These are phyloP conservation scores for Drosophila neutralis DNA, from an alignment of 2,888 invertebrate species.

Conservation along the genomic window DNA sequence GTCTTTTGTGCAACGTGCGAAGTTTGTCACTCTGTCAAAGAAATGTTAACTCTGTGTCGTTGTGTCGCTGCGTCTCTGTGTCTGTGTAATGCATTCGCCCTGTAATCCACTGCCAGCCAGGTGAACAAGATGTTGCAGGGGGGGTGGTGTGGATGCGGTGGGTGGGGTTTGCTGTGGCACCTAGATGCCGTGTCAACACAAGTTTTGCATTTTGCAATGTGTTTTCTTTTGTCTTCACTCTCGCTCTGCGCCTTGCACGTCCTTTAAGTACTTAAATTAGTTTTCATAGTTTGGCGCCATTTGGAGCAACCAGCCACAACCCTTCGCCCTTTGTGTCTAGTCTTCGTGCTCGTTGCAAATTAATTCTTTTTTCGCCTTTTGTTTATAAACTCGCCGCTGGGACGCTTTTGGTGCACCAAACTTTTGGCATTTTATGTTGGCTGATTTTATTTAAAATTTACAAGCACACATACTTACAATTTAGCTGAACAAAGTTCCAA, in stretches of 20 bases:
- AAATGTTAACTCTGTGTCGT: conserved; percentile 53
- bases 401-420: conserved; percentile 58
- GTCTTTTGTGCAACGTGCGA: conserved; percentile 72
- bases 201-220: conserved; percentile 73
- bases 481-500: conserved; percentile 29
- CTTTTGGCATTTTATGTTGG: conserved; percentile 59
- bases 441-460: conserved; percentile 68
- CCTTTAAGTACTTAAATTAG: conserved; percentile 73
- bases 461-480: conserved; percentile 44
- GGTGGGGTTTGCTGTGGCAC: conserved; percentile 9
- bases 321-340: background rate
- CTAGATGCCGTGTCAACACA: conserved; percentile 71
- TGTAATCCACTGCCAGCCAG: conserved; percentile 52
- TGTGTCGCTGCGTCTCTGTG: conserved; percentile 16
- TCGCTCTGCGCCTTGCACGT: conserved; percentile 18
- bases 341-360: conserved; percentile 55
- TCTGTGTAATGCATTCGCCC: conserved; percentile 52
- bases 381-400: conserved; percentile 65
- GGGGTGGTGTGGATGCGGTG: conserved; percentile 8
- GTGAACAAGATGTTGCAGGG: conserved; percentile 16
- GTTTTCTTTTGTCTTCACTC: conserved; percentile 50
- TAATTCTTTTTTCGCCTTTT: conserved; percentile 55
- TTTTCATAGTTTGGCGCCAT: conserved; percentile 72
- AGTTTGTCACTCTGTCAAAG: conserved; percentile 74
- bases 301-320: conserved; percentile 25